Percentiles rank a stretch among this genome's conserved stretches.
Evolutionary conservation across 2,797 vertebrate genomes (phyloP).

Genomic region (Notolabrus celidotus): DNA sequence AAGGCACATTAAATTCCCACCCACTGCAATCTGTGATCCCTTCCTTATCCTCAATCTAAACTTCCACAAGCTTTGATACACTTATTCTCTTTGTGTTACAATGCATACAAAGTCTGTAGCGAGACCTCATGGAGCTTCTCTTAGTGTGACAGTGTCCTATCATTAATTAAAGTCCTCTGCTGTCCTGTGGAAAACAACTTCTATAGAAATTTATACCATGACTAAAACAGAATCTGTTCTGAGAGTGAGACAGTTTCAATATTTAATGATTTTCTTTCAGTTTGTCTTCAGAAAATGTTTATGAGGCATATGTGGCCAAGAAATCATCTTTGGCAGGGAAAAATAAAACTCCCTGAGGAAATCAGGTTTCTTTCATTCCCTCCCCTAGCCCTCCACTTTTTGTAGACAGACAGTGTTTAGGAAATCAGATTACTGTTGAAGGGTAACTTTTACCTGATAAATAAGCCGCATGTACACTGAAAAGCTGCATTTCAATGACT

Average conservation of each 20-base stretch:
- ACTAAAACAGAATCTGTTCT: neutral
- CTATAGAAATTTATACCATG: no score
- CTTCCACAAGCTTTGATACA: no score
- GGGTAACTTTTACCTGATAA: neutral
- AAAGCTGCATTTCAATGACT: neutral
- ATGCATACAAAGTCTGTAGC: no score
- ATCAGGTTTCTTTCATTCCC: neutral
- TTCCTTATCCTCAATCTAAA: no score
- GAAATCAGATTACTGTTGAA: constrained; percentile 1
- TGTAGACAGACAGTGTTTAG: neutral
- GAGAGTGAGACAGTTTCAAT: neutral
- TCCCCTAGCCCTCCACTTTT: neutral
- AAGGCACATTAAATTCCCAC: neutral
- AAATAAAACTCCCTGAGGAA: neutral
- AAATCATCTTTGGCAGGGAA: neutral
- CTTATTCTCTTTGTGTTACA: no score
- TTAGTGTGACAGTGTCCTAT: neutral
- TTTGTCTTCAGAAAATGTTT: neutral
- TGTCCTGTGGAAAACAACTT: neutral
- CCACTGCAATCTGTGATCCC: no score
- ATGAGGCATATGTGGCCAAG: neutral
- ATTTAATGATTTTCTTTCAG: neutral
- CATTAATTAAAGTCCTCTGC: neutral
- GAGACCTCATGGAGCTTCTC: no score
- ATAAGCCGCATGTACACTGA: neutral